These are phyloP conservation scores for Protonibea diacanthus DNA, from an alignment of 2,797 vertebrate species.

Conservation along the genomic window DNA sequence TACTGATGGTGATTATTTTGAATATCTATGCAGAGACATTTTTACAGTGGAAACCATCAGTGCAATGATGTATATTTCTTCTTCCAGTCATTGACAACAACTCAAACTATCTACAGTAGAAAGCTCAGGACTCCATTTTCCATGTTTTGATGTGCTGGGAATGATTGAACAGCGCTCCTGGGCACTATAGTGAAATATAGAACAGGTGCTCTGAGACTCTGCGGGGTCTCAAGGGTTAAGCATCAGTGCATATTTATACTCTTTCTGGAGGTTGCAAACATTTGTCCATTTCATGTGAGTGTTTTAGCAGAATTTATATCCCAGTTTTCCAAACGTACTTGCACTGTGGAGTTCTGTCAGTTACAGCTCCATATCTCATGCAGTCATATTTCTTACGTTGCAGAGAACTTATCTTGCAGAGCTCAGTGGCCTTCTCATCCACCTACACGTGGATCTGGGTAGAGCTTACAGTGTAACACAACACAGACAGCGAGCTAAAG, in stretches of 20 bases:
- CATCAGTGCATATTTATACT: background rate
- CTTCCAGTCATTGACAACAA: too few relatives aligned
- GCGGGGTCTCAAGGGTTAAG: too few relatives aligned
- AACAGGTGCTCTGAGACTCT: too few relatives aligned
- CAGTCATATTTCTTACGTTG: background rate
- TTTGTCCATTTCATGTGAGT: background rate
- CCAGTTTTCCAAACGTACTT: background rate
- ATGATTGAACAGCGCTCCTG: too few relatives aligned
- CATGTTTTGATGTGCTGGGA: too few relatives aligned
- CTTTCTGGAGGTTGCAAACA: background rate
- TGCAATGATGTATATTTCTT: too few relatives aligned
- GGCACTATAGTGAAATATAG: too few relatives aligned
- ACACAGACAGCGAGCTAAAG: slow-evolving; percentile 47
- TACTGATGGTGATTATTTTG: too few relatives aligned
- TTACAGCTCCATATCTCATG: background rate
- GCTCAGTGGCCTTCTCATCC: slow-evolving; percentile 16
- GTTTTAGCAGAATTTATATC: background rate
- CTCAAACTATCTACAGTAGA: too few relatives aligned
- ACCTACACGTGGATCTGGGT: slow-evolving; percentile 49
- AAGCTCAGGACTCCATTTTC: too few relatives aligned
- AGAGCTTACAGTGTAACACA: slow-evolving; percentile 42
- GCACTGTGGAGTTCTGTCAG: background rate
- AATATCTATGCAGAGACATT: too few relatives aligned
- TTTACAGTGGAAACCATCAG: too few relatives aligned
- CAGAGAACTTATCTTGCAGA: background rate